These are phyloP conservation scores for Watsonalla binaria DNA, from an alignment of 2,888 invertebrate species.

Conservation along the genomic window DNA sequence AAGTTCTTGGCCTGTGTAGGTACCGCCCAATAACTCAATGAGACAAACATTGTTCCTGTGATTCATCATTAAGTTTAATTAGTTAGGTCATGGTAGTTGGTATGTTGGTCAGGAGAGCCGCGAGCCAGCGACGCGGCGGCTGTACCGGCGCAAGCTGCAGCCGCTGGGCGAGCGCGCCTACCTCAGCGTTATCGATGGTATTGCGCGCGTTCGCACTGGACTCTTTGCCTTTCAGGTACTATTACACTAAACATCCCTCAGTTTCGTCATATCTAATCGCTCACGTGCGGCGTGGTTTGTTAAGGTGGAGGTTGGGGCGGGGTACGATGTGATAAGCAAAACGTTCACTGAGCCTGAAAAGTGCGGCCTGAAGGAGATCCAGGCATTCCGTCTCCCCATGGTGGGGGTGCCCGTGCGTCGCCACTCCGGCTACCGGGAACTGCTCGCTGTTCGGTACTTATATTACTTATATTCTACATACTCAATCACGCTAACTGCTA, in stretches of 20 bases:
- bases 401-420: slow-evolving; percentile 74
- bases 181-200: slow-evolving; percentile 72
- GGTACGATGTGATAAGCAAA: slow-evolving; percentile 79
- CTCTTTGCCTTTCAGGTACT: slow-evolving; percentile 78
- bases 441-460: slow-evolving; percentile 62
- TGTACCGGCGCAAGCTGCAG: slow-evolving; percentile 76
- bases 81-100: not conserved
- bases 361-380: slow-evolving; percentile 79
- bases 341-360: slow-evolving; percentile 81
- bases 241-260: too few relatives aligned
- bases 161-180: slow-evolving; percentile 75
- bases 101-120: slow-evolving; percentile 65
- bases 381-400: slow-evolving; percentile 78
- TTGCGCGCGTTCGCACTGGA: slow-evolving; percentile 72
- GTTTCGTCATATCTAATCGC: not conserved
- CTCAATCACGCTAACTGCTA: too few relatives aligned
- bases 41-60: too few relatives aligned
- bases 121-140: slow-evolving; percentile 67
- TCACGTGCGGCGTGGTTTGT: not conserved
- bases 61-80: too few relatives aligned
- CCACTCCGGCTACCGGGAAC: slow-evolving; percentile 78
- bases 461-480: too few relatives aligned
- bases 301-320: slow-evolving; percentile 77
- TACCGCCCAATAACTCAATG: too few relatives aligned
- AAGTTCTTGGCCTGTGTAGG: too few relatives aligned